Evolutionary conservation across 2,888 invertebrate genomes (phyloP).

Genomic region (Acanthosepion esculentum): DNA sequence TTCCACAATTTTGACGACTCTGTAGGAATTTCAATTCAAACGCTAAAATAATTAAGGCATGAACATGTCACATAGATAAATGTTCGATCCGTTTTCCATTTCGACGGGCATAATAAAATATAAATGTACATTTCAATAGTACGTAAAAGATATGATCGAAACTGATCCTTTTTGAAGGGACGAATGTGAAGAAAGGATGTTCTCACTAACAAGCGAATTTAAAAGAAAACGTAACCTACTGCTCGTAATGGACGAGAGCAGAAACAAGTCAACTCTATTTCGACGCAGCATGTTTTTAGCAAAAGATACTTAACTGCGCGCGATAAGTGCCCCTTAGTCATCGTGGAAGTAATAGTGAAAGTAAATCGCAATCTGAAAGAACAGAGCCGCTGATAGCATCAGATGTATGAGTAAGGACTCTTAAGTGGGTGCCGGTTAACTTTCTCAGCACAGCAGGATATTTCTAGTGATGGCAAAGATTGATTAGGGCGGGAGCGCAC

Average conservation of each 20-base stretch:
- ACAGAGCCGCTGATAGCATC: neutral
- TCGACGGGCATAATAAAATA: no score
- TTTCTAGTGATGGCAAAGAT: neutral
- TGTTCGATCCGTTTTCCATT: no score
- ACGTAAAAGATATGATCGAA: neutral
- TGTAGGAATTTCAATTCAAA: no score
- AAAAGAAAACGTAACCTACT: neutral
- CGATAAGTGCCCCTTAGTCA: neutral
- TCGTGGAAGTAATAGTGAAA: neutral
- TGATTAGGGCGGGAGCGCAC: neutral
- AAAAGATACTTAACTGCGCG: neutral
- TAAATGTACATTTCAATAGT: no score
- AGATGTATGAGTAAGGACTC: neutral
- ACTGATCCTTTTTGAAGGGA: neutral
- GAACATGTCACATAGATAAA: no score
- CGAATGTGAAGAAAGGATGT: neutral
- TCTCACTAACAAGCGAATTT: neutral
- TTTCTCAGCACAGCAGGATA: neutral
- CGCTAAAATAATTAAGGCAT: no score
- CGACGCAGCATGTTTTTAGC: neutral
- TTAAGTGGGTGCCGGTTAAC: constrained; percentile 5
- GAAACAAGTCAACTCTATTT: neutral
- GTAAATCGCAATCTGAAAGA: neutral
- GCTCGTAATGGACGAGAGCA: no score
- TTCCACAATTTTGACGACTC: no score